Conservation (phyloP, 2,888 invertebrate species). For the Meliscaeva auricollis region DNA sequence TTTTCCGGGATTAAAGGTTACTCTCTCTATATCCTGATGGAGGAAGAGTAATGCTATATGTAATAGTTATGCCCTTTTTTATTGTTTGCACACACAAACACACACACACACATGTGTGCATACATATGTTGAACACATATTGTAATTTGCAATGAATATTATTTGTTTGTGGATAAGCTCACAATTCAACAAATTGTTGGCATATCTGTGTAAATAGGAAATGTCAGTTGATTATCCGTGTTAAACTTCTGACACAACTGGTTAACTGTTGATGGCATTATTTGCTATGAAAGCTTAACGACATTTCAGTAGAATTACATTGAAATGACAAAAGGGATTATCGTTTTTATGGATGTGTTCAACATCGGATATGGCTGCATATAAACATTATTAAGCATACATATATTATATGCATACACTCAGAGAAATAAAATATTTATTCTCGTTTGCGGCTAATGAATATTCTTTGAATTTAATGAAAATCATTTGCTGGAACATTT, state of each 20-base stretch:
- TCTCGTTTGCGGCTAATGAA: too few relatives aligned
- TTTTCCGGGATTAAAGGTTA: constrained; percentile 58
- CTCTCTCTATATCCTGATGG: constrained; percentile 14
- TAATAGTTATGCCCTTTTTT: constrained; percentile 17
- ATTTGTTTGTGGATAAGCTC: constrained; percentile 23
- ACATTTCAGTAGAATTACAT: constrained; percentile 18
- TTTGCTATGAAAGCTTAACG: constrained; percentile 19
- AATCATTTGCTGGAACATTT: too few relatives aligned
- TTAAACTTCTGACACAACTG: constrained; percentile 11
- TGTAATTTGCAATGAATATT: background rate
- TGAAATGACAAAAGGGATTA: constrained; percentile 16
- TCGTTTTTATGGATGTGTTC: constrained; percentile 14
- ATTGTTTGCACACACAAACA: background rate
- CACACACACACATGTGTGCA: background rate
- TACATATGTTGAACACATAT: background rate
- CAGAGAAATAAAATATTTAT: too few relatives aligned
- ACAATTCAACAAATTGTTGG: constrained; percentile 55
- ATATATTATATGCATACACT: too few relatives aligned
- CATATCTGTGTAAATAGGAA: constrained; percentile 52
- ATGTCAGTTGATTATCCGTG: constrained; percentile 59
- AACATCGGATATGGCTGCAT: constrained; percentile 6
- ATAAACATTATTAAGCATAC: too few relatives aligned
- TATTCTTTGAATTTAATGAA: too few relatives aligned
- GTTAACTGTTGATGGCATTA: constrained; percentile 27
- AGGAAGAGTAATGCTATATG: constrained; percentile 13